Base-by-base conservation (phyloP, 2,888 invertebrate genomes). In the Hipparchia sbordonii region DNA sequence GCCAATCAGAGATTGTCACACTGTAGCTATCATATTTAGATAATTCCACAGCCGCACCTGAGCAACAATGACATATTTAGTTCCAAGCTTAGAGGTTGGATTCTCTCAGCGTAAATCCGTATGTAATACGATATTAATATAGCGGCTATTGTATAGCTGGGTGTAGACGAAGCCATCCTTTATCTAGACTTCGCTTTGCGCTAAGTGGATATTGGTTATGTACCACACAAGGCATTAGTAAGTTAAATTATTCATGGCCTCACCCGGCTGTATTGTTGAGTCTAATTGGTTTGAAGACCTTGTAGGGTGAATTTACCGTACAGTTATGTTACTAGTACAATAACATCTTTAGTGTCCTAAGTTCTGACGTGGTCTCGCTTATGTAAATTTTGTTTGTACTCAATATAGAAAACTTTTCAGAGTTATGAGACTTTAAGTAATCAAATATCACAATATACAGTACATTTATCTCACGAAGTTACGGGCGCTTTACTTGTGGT, bases 231-330 rank as follows among this genome's bases (percentile, higher is more conserved):
- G 66, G 76, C 72, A 76, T 76, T 76, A 76, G 72, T 76, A 69
- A 74, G 76, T 76, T 76, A 72, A 74, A 76, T 76, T 76, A 76
- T 76, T 76, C 76, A 76, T 74, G 70, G 72, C 66, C 68, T 72
- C 68, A 76, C 72, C 71, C 71, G 59, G 71, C 67, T 72, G 70
- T 72, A 72, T 72, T 72, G 70, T 74, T 70, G 57, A 66, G 72
- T 76, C 68, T 76, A 76, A 76, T 76, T 76, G 74, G 63, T 72
- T 62, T 66, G 66, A 72, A 74, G 68, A 62, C 62, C 72, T 72
- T 68, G 46, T 33, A 71, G 54, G 66, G 66, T 39, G 68, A 70
- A 66, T 73, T 67, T 65, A 67, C 48, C 7, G 48, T 48, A 48
- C 46, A 46, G 4, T 12, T 33, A 67, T 51, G 62, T 23, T 62